Percentiles rank a stretch among this genome's conserved stretches.
phyloP scores from a whole-genome alignment of 1,140 invertebrate species.

The Nymphalis io region DNA sequence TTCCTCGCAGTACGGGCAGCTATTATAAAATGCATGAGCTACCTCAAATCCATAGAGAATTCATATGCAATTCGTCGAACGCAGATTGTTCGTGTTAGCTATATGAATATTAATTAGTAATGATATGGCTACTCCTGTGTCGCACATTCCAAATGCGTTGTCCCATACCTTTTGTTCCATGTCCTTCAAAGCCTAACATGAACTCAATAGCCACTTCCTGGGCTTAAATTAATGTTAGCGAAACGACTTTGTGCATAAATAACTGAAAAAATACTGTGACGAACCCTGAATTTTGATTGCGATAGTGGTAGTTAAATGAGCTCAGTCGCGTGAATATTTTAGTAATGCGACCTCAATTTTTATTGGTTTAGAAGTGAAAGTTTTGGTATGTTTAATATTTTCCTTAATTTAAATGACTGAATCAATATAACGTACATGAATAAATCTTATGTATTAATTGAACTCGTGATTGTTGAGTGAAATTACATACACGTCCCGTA shows the following conservation, averaged over 20 bases:
- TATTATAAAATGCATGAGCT: slow-evolving; percentile 67
- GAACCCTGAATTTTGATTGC: slow-evolving; percentile 13
- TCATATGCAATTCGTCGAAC: slow-evolving; percentile 71
- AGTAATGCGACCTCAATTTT: slow-evolving; percentile 15
- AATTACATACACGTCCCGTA: too few relatives aligned
- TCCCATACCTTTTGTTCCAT: slow-evolving; percentile 54
- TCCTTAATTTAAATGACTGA: background rate
- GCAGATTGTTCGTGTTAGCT: slow-evolving; percentile 62
- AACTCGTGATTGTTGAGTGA: too few relatives aligned
- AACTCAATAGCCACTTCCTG: slow-evolving; percentile 40
- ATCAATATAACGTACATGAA: background rate
- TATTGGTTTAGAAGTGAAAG: slow-evolving; percentile 9
- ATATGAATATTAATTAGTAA: slow-evolving; percentile 68
- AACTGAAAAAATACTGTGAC: slow-evolving; percentile 20
- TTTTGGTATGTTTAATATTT: background rate
- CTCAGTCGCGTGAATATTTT: slow-evolving; percentile 11
- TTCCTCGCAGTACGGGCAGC: slow-evolving; percentile 44
- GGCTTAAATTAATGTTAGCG: slow-evolving; percentile 8
- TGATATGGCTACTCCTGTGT: slow-evolving; percentile 44
- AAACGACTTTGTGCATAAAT: slow-evolving; percentile 15
- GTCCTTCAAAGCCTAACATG: slow-evolving; percentile 44
- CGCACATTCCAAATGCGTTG: slow-evolving; percentile 44
- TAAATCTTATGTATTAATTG: background rate
- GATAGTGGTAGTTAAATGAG: background rate
- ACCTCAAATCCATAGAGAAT: slow-evolving; percentile 66